Evolutionary conservation across 2,797 vertebrate species (phyloP), one percentile per base, ranked within the genome.

Genomic region (Platyrinchus mystaceus): DNA sequence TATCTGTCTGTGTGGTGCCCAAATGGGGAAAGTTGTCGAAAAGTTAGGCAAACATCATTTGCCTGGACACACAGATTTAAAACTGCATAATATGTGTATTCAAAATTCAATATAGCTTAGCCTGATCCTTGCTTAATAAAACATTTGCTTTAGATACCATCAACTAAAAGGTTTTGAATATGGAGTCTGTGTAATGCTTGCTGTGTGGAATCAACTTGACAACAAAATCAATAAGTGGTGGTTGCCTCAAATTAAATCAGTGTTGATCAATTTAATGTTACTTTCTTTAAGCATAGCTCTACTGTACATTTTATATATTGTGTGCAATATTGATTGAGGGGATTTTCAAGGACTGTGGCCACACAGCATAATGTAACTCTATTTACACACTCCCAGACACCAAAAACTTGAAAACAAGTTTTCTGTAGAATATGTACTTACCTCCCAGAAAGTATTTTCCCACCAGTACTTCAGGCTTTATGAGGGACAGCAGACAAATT

Each of bases 211-310:
- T 83, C 81, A 26, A 81, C 84, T 46, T 63, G 92, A 91, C 95
- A 84, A 52, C 46, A 55, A 63, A 83, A 93, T 94, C 88, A 43
- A 87, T 95, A 71, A 52, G 53, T 17, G 56, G 36, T 32, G 81
- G 32, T 50, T 87, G 92, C 89, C 90, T 93, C 64, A 91, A 93
- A 94, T 94, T 79, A 93, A 92, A 94, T 93, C 83, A 87, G 60
- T 6, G 34, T 46, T 87, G 80, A 92, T 96, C 94, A 94, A 90
- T 96, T 90, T 87, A 88, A 86, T 49, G 83, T 84, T 94, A 36
- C 88, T 90, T 89, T 87, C 89, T 87, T 91, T 89, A 89, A 93
- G 88, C 66, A 2, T 6, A 32, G 56, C 58, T 43, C 60, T 37
- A 20, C 76, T 24, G 43, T 52, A 78, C 36, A 10, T 83, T 87